Percentiles rank a stretch among this genome's conserved stretches.
These are phyloP conservation scores for Toxonevra muliebris DNA, from an alignment of 2,888 invertebrate genomes.

Conservation along the genomic window DNA sequence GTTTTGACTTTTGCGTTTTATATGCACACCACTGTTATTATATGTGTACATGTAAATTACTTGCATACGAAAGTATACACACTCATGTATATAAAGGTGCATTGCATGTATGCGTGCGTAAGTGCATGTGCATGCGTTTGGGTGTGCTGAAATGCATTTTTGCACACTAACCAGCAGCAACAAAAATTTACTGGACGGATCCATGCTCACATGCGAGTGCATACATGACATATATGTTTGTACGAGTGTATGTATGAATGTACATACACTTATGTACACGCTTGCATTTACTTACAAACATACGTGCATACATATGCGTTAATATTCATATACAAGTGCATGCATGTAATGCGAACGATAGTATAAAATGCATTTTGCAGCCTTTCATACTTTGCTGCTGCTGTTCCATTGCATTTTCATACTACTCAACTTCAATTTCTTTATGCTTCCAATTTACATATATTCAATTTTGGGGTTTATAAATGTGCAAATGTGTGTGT, in stretches of 20 bases:
- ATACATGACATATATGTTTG: background rate
- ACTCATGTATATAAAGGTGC: slow-evolving; percentile 11
- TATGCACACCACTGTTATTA: slow-evolving; percentile 1
- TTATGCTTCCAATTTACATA: too few species aligned
- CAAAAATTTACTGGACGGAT: too few species aligned
- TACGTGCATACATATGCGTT: background rate
- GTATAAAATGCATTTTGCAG: too few species aligned
- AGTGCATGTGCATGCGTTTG: background rate
- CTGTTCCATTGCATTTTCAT: too few species aligned
- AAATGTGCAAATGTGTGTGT: background rate
- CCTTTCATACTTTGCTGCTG: too few species aligned
- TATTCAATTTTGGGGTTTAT: background rate
- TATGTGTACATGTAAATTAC: slow-evolving; percentile 5
- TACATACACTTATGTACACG: background rate
- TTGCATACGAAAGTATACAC: slow-evolving; percentile 10
- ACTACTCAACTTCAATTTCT: too few species aligned
- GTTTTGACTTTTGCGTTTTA: background rate
- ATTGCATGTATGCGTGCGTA: background rate
- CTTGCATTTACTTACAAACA: too few species aligned
- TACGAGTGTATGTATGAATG: background rate
- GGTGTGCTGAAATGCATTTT: background rate
- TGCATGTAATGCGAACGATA: background rate
- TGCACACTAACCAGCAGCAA: too few species aligned
- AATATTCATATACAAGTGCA: background rate
- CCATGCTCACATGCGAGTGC: too few species aligned